These are phyloP conservation scores for Enteromius thamalakanensis DNA, from an alignment of 2,797 vertebrate genomes.

Conservation along the genomic window DNA sequence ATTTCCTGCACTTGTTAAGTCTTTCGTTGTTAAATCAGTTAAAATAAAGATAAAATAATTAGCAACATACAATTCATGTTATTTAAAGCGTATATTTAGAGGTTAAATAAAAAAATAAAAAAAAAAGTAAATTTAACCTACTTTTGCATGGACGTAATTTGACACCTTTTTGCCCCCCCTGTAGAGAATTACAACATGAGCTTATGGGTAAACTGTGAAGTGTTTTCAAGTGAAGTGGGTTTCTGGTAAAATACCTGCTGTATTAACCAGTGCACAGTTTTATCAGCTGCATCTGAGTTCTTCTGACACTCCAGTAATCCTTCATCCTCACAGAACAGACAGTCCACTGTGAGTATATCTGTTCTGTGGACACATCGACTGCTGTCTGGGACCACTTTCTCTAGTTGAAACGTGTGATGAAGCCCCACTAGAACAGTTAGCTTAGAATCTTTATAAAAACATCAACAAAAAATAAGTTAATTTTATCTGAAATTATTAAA, in stretches of 20 bases:
- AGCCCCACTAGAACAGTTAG: conserved; percentile 10
- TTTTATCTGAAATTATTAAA: too few species aligned
- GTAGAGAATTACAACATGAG: neutral
- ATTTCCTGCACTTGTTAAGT: neutral
- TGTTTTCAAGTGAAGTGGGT: neutral
- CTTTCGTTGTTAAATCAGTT: neutral
- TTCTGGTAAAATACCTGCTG: neutral
- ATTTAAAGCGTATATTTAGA: neutral
- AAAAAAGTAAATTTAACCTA: neutral
- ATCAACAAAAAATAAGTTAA: too few species aligned
- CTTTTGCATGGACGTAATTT: neutral
- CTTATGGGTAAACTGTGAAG: neutral
- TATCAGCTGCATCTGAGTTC: neutral
- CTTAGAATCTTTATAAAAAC: neutral
- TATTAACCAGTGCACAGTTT: neutral
- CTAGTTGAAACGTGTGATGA: conserved; percentile 7
- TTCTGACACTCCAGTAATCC: conserved; percentile 2
- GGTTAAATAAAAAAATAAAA: neutral
- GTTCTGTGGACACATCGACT: neutral
- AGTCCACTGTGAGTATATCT: conserved; percentile 18
- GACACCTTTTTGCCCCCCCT: neutral
- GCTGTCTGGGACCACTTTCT: conserved; percentile 16
- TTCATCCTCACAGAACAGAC: neutral
- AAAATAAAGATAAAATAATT: neutral
- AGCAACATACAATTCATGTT: neutral